Base-by-base conservation (phyloP, 2,888 invertebrate species). In the Himalopsyche anomala region DNA sequence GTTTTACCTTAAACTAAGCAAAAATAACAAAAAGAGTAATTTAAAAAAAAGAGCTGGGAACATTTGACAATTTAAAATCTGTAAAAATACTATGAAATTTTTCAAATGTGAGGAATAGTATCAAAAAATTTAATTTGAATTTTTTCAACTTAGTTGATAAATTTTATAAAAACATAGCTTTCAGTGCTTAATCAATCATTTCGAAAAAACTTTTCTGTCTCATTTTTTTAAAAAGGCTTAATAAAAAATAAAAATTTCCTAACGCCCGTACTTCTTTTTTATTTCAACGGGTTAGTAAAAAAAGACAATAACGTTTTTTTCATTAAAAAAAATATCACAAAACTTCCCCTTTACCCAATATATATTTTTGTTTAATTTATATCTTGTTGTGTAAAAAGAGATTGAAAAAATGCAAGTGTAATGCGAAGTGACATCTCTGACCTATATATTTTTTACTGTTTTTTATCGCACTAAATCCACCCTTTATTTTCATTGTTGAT, bases 401-500 rank as follows among this genome's bases (percentile, higher is more conserved):
- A 74, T 74, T 36, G 36, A 74, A 74, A 74, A 74, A 54, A 40
- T 80, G 54, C 87, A 88, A 86, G 87, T 88, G 87, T 81, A 85
- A 79, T 55, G n/a, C 74, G 15, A 38, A 74, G 74, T 74, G 74
- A 74, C 74, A 74, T 74, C 81, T 86, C 84, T 88, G 87, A 88
- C 87, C 87, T 85, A 88, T 54, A 83, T 88, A n/a, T 87, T 45
- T 45, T 88, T 88, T 83, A 83, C 8, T 81, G 84, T 19, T 45
- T 74, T 74, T 74, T 74, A 74, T 74, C 36, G 79, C 83, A 86
- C 87, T 15, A 84, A 83, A 85, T 88, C 86, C 83, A 86, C 87
- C 87, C 87, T 88, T 88, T 87, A 87, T 87, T 87, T 86, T 88
- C 81, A 86, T 87, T 87, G 87, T 83, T 80, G 87, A 88, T 88